These are phyloP conservation scores for Manis javanica DNA, from an alignment of 2,797 vertebrate species.

Conservation along the genomic window DNA sequence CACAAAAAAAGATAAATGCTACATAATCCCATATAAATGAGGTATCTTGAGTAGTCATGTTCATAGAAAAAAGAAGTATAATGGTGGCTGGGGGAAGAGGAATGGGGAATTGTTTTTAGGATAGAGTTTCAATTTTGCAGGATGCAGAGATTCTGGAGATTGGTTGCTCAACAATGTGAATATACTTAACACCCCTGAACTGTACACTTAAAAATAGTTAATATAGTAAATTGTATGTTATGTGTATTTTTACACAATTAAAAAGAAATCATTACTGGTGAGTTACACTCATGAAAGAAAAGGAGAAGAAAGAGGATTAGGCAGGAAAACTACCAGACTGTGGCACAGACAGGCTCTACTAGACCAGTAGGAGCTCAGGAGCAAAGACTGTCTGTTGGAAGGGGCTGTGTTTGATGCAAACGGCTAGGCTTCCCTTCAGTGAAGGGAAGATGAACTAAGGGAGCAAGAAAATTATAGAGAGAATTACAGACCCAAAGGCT, in stretches of 20 bases:
- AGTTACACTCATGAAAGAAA: not conserved
- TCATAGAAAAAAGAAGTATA: not conserved
- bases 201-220: not conserved
- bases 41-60: not conserved
- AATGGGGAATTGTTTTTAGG: not conserved
- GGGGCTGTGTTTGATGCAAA: rapidly evolving
- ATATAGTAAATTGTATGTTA: not conserved
- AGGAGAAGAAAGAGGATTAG: not conserved
- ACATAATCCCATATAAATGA: not conserved
- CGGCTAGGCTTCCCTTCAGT: not conserved
- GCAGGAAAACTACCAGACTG: not conserved
- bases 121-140: not conserved
- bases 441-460: not conserved
- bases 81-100: not conserved
- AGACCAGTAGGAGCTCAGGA: not conserved
- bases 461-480: not conserved
- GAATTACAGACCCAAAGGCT: not conserved
- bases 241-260: not conserved
- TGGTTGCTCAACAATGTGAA: not conserved
- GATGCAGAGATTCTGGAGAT: not conserved
- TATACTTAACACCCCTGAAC: not conserved
- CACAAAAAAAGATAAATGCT: not conserved
- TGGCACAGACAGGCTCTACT: no score
- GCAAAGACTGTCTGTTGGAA: not conserved
- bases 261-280: not conserved